A percentile compares a stretch with the other conserved stretches of the same genome.
Conservation (phyloP, 2,113 vertebrate genomes). For the Anser brachyrhynchus region DNA sequence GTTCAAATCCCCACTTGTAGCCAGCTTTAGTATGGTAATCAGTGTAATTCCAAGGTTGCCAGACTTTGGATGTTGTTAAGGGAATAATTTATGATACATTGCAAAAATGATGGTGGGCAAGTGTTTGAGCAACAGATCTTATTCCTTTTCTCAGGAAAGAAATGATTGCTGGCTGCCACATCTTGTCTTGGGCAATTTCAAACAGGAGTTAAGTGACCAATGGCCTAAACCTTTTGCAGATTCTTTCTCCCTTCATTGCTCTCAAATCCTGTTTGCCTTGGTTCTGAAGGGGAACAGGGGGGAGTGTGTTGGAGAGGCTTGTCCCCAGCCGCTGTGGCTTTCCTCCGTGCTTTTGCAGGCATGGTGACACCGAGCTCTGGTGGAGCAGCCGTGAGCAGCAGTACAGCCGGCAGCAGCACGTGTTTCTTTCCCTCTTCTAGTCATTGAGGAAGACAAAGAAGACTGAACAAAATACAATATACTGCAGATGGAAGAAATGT, state of each 20-base stretch:
- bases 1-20: neutral
- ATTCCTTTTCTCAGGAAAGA: neutral
- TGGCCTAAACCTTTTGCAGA: neutral
- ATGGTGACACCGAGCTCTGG: too few relatives aligned
- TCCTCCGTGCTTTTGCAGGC: neutral
- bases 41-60: rapidly evolving
- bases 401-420: neutral
- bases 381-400: too few relatives aligned
- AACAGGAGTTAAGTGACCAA: neutral
- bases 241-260: neutral
- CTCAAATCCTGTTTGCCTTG: neutral
- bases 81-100: neutral
- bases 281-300: neutral
- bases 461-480: neutral
- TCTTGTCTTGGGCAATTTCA: neutral
- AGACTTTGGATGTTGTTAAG: neutral
- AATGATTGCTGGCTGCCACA: neutral
- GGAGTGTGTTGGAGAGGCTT: neutral
- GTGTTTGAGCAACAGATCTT: neutral
- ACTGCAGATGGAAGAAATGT: too few relatives aligned
- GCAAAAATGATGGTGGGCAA: neutral
- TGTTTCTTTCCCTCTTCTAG: neutral
- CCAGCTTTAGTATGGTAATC: neutral
- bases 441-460: neutral
- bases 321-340: neutral